These are phyloP conservation scores for Istiophorus platypterus DNA, from an alignment of 2,113 vertebrate genomes.

Conservation along the genomic window DNA sequence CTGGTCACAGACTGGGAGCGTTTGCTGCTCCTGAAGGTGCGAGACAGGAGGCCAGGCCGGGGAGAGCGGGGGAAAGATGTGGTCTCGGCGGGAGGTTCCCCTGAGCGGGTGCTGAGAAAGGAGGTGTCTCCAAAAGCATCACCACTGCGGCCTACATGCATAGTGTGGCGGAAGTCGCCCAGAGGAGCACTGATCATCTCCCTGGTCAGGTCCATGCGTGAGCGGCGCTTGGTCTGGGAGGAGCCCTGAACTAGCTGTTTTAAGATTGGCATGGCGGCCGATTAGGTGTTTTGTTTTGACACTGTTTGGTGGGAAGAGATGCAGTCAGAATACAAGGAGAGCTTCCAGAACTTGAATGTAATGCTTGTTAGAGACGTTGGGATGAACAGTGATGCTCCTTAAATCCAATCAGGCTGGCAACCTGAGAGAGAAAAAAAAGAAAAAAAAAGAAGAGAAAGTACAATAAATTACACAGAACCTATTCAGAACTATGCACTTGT, in stretches of 20 bases:
- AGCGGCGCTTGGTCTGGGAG: conserved; percentile 93
- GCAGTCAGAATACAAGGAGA: background rate
- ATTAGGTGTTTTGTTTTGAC: background rate
- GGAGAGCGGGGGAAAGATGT: conserved; percentile 80
- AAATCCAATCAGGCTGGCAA: conserved; percentile 56
- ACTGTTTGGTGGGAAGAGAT: background rate
- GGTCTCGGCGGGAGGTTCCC: conserved; percentile 83
- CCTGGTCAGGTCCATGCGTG: conserved; percentile 92
- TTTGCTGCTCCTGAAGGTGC: conserved; percentile 96
- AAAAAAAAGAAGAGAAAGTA: background rate
- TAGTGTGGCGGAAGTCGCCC: conserved; percentile 98
- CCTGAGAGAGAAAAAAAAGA: conserved; percentile 48
- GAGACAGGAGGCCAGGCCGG: conserved; percentile 91
- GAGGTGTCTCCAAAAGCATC: conserved; percentile 98
- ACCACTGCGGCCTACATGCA: conserved; percentile 96
- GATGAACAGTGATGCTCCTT: conserved; percentile 12
- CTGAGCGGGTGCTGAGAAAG: conserved; percentile 92
- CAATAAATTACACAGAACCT: conserved; percentile 14
- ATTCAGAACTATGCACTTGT: background rate
- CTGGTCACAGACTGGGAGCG: conserved; percentile 95
- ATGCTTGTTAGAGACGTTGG: conserved; percentile 10
- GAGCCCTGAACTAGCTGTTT: conserved; percentile 94
- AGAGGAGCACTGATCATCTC: conserved; percentile 99
- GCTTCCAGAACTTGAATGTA: conserved; percentile 4
- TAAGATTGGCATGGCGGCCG: conserved; percentile 91